phyloP scores from a whole-genome alignment of 2,113 vertebrate genomes.

The Aythya baeri region DNA sequence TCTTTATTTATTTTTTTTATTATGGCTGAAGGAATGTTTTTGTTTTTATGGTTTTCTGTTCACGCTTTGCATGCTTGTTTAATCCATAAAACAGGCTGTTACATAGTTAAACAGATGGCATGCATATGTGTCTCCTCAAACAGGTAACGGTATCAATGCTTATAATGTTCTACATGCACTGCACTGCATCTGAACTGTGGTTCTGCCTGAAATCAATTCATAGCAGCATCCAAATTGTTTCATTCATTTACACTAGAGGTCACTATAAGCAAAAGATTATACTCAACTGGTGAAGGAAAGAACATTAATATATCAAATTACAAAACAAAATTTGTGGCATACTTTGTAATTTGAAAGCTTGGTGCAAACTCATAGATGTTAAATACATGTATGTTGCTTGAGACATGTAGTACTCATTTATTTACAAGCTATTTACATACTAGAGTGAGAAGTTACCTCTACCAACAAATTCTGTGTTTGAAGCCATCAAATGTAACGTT shows the following conservation, averaged over 20 bases:
- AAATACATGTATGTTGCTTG: background rate
- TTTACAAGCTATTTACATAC: background rate
- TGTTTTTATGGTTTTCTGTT: background rate
- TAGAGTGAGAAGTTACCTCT: background rate
- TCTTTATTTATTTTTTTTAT: background rate
- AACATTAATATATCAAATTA: background rate
- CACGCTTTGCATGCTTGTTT: background rate
- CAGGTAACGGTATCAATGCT: background rate
- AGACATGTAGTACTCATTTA: background rate
- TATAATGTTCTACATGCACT: accelerated
- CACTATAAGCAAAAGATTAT: constrained; percentile 34
- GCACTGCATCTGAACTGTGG: background rate
- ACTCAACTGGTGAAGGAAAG: background rate
- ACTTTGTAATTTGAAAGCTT: background rate
- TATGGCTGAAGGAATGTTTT: background rate
- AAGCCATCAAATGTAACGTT: background rate
- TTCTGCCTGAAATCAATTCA: background rate
- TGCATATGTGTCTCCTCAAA: background rate
- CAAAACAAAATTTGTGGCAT: accelerated
- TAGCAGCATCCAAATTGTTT: background rate
- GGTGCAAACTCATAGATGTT: background rate
- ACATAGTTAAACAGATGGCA: background rate
- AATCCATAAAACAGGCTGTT: background rate
- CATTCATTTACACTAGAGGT: constrained; percentile 36
- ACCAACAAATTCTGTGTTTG: background rate